Conservation (phyloP, 2,888 invertebrate genomes). For the Melanotus villosus region DNA sequence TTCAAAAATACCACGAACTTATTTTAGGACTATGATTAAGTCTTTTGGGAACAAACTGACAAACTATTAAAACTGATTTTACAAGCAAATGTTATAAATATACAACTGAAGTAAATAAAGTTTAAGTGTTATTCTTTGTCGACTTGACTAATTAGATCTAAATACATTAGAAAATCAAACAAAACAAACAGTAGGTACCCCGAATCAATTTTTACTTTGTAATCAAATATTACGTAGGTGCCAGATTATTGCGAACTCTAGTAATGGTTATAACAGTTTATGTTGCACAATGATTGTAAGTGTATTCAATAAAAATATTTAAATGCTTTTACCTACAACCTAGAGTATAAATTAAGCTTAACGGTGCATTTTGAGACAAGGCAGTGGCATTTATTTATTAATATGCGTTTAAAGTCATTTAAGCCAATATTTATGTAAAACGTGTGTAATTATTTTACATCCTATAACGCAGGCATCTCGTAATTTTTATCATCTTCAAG, state of each 20-base stretch:
- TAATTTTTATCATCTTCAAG: background rate
- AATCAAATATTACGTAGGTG: slow-evolving; percentile 15
- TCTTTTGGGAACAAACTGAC: no score
- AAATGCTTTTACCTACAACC: slow-evolving; percentile 32
- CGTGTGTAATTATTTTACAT: slow-evolving; percentile 5
- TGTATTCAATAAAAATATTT: slow-evolving; percentile 22
- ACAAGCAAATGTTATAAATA: no score
- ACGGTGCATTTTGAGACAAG: slow-evolving; percentile 33
- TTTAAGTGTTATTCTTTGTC: no score
- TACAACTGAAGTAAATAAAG: no score
- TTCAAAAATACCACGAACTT: no score
- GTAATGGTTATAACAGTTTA: slow-evolving; percentile 25
- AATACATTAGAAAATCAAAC: no score
- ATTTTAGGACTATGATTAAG: no score
- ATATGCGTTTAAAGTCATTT: slow-evolving; percentile 26
- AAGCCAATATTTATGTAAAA: slow-evolving; percentile 18
- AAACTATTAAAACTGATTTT: no score
- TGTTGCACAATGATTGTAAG: slow-evolving; percentile 31
- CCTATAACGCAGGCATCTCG: background rate
- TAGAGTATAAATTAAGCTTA: slow-evolving; percentile 35
- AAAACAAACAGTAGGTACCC: background rate
- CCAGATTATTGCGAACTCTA: slow-evolving; percentile 22
- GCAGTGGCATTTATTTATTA: slow-evolving; percentile 35
- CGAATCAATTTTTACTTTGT: background rate
- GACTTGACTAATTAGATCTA: no score